Percentiles rank a stretch among this genome's conserved stretches.
Conservation (phyloP, 2,113 vertebrate species). For the Okapia johnstoni region DNA sequence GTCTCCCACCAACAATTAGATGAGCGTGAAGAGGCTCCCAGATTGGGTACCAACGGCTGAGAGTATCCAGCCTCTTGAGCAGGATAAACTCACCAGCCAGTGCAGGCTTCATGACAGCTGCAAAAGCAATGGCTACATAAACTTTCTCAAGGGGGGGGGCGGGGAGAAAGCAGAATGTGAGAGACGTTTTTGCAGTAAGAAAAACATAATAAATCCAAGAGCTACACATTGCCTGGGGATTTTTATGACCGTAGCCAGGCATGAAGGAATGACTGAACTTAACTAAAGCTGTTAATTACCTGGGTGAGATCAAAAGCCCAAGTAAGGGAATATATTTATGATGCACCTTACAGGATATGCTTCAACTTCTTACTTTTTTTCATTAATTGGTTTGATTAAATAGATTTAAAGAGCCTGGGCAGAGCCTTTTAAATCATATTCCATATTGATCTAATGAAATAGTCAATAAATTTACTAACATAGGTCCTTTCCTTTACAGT, state of each 20-base stretch:
- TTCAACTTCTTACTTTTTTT: slow-evolving; percentile 85
- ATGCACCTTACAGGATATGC: slow-evolving; percentile 84
- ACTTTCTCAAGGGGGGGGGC: slow-evolving; percentile 57
- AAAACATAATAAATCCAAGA: slow-evolving; percentile 85
- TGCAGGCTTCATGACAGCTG: slow-evolving; percentile 41
- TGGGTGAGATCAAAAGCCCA: slow-evolving; percentile 86
- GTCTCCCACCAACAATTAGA: neutral
- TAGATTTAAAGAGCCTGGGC: slow-evolving; percentile 85
- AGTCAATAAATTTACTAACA: slow-evolving; percentile 89
- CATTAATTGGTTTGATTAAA: slow-evolving; percentile 90
- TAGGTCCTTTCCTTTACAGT: slow-evolving; percentile 83
- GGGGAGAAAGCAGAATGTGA: slow-evolving; percentile 63
- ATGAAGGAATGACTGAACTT: slow-evolving; percentile 85
- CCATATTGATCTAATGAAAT: slow-evolving; percentile 89
- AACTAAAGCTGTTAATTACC: slow-evolving; percentile 88
- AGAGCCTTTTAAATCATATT: slow-evolving; percentile 86
- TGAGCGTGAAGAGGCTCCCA: neutral
- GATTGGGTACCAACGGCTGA: neutral
- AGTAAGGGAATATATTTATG: slow-evolving; percentile 85
- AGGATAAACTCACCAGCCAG: neutral
- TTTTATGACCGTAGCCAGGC: slow-evolving; percentile 82
- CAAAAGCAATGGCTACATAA: slow-evolving; percentile 62
- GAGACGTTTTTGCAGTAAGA: slow-evolving; percentile 78
- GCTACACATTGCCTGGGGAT: slow-evolving; percentile 76
- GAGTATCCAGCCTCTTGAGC: neutral